Evolutionary conservation across 2,797 vertebrate genomes (phyloP).

Genomic region (Halcyon badia): DNA sequence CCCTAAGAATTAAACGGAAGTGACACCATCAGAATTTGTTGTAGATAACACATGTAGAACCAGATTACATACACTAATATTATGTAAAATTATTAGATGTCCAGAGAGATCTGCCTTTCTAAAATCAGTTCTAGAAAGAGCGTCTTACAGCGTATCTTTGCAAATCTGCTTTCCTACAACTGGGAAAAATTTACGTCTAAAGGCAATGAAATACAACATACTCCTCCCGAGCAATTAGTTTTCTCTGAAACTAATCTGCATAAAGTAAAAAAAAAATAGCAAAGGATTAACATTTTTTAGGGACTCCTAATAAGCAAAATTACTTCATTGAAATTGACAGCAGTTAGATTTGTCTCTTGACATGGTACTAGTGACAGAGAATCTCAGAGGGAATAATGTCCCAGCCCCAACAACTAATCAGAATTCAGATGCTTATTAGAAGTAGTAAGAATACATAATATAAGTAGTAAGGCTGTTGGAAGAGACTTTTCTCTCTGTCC

Average conservation of each 20-base stretch:
- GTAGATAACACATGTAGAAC: constrained; percentile 15
- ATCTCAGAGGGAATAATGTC: neutral
- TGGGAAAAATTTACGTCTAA: neutral
- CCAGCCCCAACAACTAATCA: neutral
- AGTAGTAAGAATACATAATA: neutral
- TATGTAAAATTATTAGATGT: constrained; percentile 34
- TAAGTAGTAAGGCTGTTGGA: neutral
- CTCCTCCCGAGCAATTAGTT: neutral
- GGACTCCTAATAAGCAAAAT: neutral
- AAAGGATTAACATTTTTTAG: neutral
- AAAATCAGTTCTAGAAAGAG: neutral
- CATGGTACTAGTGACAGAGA: neutral
- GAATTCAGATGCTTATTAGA: neutral
- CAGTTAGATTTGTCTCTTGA: neutral
- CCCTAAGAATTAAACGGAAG: constrained; percentile 40
- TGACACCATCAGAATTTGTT: neutral
- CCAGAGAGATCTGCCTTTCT: neutral
- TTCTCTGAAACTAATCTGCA: neutral
- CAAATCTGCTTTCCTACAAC: neutral
- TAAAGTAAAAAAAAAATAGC: neutral
- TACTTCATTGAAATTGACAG: neutral
- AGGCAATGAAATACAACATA: neutral
- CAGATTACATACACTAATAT: constrained; percentile 3
- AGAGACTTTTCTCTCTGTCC: neutral
- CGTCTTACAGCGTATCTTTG: neutral